Conservation (phyloP, 2,113 vertebrate species). For the Dicrurus megarhynchus region DNA sequence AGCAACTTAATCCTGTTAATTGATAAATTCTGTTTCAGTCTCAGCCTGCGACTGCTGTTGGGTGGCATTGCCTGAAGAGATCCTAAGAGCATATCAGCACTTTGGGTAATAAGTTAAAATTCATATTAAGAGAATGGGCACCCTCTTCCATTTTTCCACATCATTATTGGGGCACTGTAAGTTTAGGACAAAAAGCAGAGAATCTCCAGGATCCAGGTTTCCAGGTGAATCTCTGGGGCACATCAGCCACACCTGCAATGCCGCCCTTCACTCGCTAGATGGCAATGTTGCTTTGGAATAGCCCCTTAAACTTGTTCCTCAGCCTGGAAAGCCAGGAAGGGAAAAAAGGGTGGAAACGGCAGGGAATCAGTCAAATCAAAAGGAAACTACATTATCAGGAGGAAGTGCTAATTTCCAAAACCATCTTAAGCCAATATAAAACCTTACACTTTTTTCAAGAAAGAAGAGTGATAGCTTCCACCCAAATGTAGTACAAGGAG, state of each 20-base stretch:
- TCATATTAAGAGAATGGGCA: neutral
- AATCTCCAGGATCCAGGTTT: neutral
- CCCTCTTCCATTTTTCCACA: neutral
- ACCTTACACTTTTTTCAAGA: neutral
- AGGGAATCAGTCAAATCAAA: neutral
- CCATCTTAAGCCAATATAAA: neutral
- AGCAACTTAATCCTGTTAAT: conserved; percentile 48
- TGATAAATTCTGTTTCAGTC: neutral
- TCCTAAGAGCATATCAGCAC: neutral
- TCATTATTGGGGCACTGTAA: neutral
- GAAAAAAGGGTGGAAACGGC: neutral
- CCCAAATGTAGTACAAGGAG: neutral
- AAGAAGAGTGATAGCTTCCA: neutral
- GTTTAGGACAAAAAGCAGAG: neutral
- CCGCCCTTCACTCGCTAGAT: conserved; percentile 10
- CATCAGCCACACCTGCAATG: neutral
- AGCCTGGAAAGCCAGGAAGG: neutral
- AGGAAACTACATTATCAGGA: neutral
- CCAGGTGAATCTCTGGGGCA: neutral
- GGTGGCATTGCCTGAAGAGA: neutral
- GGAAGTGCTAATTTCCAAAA: neutral
- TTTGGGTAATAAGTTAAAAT: neutral
- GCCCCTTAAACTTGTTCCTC: neutral
- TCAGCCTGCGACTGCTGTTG: neutral
- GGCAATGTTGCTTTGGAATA: conserved; percentile 25